phyloP scores from a whole-genome alignment of 2,797 vertebrate species.

The Diglossa cyanea region DNA sequence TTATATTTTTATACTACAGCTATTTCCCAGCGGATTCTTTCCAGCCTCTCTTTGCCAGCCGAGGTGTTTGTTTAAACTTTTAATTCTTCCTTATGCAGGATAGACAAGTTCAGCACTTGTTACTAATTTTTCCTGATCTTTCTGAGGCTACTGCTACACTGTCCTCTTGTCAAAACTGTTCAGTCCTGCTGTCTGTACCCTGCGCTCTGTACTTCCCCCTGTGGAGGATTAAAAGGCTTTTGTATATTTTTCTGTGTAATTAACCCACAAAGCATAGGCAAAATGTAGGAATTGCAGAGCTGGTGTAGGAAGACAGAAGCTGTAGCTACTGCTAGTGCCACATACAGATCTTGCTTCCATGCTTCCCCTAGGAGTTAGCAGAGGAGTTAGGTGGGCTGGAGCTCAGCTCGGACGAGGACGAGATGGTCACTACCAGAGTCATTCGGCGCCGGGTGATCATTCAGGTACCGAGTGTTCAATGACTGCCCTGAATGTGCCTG shows the following conservation, averaged over 20 bases:
- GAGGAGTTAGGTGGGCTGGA: constrained; percentile 91
- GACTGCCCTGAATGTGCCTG: constrained; percentile 35
- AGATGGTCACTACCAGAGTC: constrained; percentile 94
- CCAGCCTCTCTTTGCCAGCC: neutral
- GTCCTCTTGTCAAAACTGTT: neutral
- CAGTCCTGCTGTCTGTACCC: neutral
- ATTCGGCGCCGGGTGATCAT: constrained; percentile 94
- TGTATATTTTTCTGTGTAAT: neutral
- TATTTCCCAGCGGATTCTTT: neutral
- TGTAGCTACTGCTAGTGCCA: neutral
- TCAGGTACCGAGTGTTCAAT: constrained; percentile 83
- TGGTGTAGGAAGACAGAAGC: neutral
- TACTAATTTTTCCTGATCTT: neutral
- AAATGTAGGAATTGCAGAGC: neutral
- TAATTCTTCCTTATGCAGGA: neutral
- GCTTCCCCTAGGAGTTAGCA: constrained; percentile 87
- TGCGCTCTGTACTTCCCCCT: fast-evolving
- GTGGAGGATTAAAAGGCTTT: neutral
- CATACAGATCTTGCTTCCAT: constrained; percentile 71
- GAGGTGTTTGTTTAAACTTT: neutral
- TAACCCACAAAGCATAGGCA: neutral
- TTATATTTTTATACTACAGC: neutral
- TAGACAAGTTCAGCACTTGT: neutral
- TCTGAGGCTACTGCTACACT: neutral
- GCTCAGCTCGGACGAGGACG: constrained; percentile 92